Evolutionary conservation across 2,888 invertebrate species (phyloP).

Genomic region (Notocelia uddmanniana): DNA sequence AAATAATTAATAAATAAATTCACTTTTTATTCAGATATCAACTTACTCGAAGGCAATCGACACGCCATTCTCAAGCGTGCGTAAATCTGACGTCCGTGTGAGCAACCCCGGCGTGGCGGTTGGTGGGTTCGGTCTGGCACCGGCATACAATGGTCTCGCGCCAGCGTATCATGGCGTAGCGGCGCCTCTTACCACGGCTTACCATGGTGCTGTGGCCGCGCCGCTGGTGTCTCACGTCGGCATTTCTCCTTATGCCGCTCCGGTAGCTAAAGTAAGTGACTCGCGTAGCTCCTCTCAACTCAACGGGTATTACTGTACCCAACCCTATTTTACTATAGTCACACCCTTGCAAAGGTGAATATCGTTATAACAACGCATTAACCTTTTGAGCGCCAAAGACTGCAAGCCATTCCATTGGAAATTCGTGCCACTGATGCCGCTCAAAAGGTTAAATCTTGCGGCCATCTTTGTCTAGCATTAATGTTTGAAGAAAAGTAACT

Average conservation of each 20-base stretch:
- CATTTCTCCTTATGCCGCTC: slow-evolving; percentile 63
- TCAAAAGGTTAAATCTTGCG: too few relatives aligned
- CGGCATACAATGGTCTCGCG: slow-evolving; percentile 66
- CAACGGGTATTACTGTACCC: not conserved
- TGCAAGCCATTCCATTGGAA: too few relatives aligned
- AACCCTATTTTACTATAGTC: not conserved
- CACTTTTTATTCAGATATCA: slow-evolving; percentile 79
- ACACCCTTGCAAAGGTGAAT: too few relatives aligned
- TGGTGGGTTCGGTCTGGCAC: slow-evolving; percentile 61
- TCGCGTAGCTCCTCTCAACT: not conserved
- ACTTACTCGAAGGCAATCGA: slow-evolving; percentile 89
- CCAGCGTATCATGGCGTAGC: slow-evolving; percentile 63
- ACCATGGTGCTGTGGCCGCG: slow-evolving; percentile 62
- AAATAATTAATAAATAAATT: not conserved
- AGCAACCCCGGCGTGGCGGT: slow-evolving; percentile 87
- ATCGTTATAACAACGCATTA: too few relatives aligned
- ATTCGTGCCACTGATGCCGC: too few relatives aligned
- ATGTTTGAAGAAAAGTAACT: too few relatives aligned
- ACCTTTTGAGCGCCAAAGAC: too few relatives aligned
- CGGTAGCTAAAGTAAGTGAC: slow-evolving; percentile 71
- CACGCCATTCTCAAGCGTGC: slow-evolving; percentile 90
- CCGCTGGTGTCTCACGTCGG: slow-evolving; percentile 72
- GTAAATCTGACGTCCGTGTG: slow-evolving; percentile 89
- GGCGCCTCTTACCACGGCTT: slow-evolving; percentile 83
- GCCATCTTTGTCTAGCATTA: too few relatives aligned